Evolutionary conservation across 1,140 invertebrate genomes (phyloP).

Genomic region (Stenopsyche tienmushanensis): DNA sequence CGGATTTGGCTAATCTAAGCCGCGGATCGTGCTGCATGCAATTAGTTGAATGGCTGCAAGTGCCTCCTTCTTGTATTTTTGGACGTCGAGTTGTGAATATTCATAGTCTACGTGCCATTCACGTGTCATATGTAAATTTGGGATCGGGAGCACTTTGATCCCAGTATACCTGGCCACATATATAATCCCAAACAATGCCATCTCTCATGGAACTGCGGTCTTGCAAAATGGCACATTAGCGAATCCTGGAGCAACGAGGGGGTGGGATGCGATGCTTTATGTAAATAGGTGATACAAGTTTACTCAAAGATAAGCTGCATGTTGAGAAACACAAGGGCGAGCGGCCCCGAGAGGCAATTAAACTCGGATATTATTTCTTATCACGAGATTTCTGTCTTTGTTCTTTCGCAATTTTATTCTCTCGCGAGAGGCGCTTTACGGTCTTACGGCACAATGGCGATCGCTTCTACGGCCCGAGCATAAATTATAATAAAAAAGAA

Average conservation of each 20-base stretch:
- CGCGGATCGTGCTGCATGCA: too few species aligned
- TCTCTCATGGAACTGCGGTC: not conserved
- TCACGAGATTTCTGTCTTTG: constrained; percentile 6
- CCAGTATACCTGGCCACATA: not conserved
- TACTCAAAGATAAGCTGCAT: not conserved
- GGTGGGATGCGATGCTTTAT: not conserved
- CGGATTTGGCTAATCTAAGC: too few species aligned
- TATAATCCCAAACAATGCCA: not conserved
- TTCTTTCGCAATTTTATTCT: constrained; percentile 1
- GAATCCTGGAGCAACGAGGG: not conserved
- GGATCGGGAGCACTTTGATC: not conserved
- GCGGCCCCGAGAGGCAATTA: constrained; percentile 2
- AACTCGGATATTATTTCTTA: constrained; percentile 1
- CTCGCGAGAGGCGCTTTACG: not conserved
- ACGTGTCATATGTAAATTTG: not conserved
- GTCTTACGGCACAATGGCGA: not conserved
- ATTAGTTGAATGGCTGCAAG: too few species aligned
- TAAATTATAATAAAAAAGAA: not conserved
- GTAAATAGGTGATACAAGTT: not conserved
- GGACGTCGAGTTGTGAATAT: too few species aligned
- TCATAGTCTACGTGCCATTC: not conserved
- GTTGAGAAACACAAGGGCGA: not conserved
- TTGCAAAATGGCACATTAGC: not conserved
- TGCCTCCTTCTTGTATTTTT: too few species aligned
- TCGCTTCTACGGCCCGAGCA: not conserved